A percentile compares a stretch with the other conserved stretches of the same genome.
These are phyloP conservation scores for Narcine bancroftii DNA, from an alignment of 2,113 vertebrate species.

Conservation along the genomic window DNA sequence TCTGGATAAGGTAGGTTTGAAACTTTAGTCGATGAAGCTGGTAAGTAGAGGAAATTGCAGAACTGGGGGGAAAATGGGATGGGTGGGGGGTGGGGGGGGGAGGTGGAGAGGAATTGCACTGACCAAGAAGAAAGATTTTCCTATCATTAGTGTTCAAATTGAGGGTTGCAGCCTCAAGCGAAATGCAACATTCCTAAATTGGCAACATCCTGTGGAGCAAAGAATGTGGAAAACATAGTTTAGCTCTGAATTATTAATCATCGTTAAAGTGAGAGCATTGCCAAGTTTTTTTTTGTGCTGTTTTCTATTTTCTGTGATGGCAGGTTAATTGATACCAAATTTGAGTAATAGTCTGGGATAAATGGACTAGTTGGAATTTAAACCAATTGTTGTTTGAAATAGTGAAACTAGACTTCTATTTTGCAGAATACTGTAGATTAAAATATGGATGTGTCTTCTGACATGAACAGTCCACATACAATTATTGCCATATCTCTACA, in stretches of 20 bases:
- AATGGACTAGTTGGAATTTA: neutral
- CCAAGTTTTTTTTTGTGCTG: too few relatives aligned
- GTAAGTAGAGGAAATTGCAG: neutral
- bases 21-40: neutral
- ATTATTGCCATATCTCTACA: neutral
- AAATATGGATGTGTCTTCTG: neutral
- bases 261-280: too few relatives aligned
- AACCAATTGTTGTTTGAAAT: neutral
- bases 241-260: too few relatives aligned
- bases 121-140: too few relatives aligned
- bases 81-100: too few relatives aligned
- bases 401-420: neutral
- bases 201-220: too few relatives aligned
- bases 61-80: neutral
- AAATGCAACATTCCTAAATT: too few relatives aligned
- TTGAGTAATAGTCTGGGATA: neutral
- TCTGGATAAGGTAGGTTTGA: neutral
- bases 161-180: neutral
- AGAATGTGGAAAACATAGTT: too few relatives aligned
- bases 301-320: neutral
- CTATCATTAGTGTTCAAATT: neutral
- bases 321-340: neutral
- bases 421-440: neutral
- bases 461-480: neutral
- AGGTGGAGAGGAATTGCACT: neutral